Percentiles rank a stretch among this genome's conserved stretches.
Conservation (phyloP, 2,888 invertebrate genomes). For the Helleia helle region DNA sequence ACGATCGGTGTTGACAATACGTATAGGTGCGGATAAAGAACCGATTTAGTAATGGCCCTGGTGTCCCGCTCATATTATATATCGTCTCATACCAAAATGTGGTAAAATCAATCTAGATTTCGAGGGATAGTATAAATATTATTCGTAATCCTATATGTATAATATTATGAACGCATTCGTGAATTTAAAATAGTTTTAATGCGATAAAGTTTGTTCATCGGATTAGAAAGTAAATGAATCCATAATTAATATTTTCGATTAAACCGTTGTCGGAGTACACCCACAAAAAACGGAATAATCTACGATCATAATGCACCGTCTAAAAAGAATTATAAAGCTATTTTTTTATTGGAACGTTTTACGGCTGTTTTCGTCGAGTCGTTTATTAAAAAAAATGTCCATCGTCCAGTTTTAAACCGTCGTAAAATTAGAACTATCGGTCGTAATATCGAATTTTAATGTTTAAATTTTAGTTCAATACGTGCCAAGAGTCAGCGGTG, state of each 20-base stretch:
- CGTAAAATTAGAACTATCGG: constrained; percentile 65
- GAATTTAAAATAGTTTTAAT: background rate
- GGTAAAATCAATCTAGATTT: too few species aligned
- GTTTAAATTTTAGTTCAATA: constrained; percentile 50
- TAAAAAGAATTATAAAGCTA: constrained; percentile 11
- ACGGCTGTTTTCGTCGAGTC: constrained; percentile 26
- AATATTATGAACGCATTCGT: too few species aligned
- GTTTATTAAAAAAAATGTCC: constrained; percentile 30
- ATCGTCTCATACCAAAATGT: too few species aligned
- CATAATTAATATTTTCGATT: constrained; percentile 6
- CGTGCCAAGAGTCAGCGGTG: constrained; percentile 41
- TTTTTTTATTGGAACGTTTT: constrained; percentile 17
- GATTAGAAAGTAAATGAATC: constrained; percentile 8
- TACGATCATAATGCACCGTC: constrained; percentile 8
- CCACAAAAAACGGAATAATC: constrained; percentile 7
- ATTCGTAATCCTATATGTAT: too few species aligned
- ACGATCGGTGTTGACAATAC: constrained; percentile 8
- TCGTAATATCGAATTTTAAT: constrained; percentile 65
- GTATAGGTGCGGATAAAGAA: background rate
- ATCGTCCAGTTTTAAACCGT: constrained; percentile 56
- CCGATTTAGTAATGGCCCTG: background rate
- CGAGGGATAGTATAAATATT: too few species aligned
- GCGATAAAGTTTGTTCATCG: constrained; percentile 3
- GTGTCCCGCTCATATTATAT: background rate
- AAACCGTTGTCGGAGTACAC: constrained; percentile 5